Conservation (phyloP, 2,113 vertebrate species). For the Halcyon malimbica region DNA sequence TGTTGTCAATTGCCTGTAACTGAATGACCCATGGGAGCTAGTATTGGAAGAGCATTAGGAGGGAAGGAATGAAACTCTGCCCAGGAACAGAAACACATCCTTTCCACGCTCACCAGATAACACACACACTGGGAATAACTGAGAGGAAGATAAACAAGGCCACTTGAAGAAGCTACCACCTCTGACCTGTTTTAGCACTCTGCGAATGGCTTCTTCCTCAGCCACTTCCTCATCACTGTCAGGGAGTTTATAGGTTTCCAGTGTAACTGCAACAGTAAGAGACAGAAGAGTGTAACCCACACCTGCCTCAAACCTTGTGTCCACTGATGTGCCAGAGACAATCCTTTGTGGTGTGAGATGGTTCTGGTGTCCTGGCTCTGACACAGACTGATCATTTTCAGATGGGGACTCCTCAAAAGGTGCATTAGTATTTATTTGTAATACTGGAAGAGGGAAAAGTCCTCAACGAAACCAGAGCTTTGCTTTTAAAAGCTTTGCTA, state of each 20-base stretch:
- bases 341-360: background rate
- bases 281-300: background rate
- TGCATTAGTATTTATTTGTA: background rate
- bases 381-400: background rate
- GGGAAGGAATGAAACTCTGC: background rate
- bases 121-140: background rate
- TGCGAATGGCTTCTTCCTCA: slow-evolving; percentile 85
- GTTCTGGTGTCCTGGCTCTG: background rate
- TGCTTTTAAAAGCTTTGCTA: background rate
- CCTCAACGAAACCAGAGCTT: background rate
- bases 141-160: background rate
- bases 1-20: background rate
- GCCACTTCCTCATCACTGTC: slow-evolving; percentile 94
- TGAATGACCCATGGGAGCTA: background rate
- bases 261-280: slow-evolving; percentile 79
- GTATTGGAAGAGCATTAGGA: background rate
- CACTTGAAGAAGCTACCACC: background rate
- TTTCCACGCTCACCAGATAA: background rate
- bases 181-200: slow-evolving; percentile 88
- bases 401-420: background rate
- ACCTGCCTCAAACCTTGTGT: background rate
- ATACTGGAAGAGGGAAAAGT: background rate
- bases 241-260: slow-evolving; percentile 79
- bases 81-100: background rate
- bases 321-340: background rate